phyloP scores from a whole-genome alignment of 2,113 vertebrate genomes.

The Patagioenas fasciata region DNA sequence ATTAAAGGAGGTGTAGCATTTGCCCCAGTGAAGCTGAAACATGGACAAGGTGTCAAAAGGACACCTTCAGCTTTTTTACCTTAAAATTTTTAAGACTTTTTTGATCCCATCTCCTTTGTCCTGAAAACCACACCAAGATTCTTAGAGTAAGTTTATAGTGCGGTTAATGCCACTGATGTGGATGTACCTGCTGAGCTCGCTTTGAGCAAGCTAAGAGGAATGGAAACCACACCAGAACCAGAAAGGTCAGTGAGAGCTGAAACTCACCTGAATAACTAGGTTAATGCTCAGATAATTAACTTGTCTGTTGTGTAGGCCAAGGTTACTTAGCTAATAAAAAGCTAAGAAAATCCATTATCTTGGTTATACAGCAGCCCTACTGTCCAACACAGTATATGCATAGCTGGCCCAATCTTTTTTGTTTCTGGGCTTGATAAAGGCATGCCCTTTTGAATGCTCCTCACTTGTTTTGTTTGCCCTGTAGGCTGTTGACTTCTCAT shows the following conservation, averaged over 20 bases:
- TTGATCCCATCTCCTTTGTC: neutral
- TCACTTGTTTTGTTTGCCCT: neutral
- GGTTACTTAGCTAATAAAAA: neutral
- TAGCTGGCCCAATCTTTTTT: neutral
- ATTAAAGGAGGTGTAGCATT: neutral
- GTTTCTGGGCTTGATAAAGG: neutral
- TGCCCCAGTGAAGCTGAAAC: neutral
- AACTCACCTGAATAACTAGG: neutral
- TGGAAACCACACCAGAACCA: neutral
- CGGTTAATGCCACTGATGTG: neutral
- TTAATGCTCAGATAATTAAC: neutral
- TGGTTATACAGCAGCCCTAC: neutral
- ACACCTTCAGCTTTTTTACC: neutral
- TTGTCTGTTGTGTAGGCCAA: neutral
- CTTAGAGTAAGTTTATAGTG: neutral
- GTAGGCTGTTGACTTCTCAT: neutral
- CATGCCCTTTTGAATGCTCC: neutral
- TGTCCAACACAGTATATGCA: rapidly evolving
- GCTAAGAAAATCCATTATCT: neutral
- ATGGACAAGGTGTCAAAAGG: neutral
- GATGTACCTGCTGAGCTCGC: neutral
- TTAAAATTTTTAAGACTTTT: neutral
- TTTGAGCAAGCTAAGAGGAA: neutral
- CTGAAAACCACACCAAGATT: neutral
- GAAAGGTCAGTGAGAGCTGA: neutral